Evolutionary conservation across 37 sponge, comb jelly and placozoan species (phyloP), one percentile per base, ranked within the genome.

Genomic region (Cladorhizidae sp.): DNA sequence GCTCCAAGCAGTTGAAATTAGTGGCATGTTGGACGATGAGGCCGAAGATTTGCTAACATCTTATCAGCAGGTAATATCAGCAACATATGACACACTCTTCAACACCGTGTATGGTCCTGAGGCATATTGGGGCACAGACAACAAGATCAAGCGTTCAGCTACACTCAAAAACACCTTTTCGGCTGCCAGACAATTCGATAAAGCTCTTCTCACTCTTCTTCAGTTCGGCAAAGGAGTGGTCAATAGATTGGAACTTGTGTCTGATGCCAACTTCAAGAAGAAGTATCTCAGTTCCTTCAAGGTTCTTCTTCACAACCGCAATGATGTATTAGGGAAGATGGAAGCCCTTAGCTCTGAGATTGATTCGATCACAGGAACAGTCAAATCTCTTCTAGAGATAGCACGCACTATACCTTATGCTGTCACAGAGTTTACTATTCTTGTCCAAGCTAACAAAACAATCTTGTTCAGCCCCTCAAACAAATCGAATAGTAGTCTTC

Each of bases 201-300:
- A 61, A 15, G 80, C 76, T 0, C 50, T 89, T 22, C 25, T 50
- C 25, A 65, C 67, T n/a, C 58, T 89, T 28, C 67, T 89, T 12
- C 80, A 72, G 38, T 89, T 89, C 36, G 89, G 89, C 0, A 89
- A 89, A 67, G 89, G 89, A 2, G 89, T 89, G 49, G 49, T 73
- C 21, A 83, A 68, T 45, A 23, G 68, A 25, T 62, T 89, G 26
- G 89, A 84, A 42, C 52, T 28, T 29, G 68, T 80, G 5, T 76
- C 54, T 36, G 89, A 89, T 56, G 68, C 74, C 17, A 83, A 83
- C 62, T 89, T 89, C 40, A 89, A 75, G 54, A 89, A 75, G 70
- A 83, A 80, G 80, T 89, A 70, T 62, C 61, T 39, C 45, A 82
- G 61, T 18, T 67, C 79, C 33, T 79, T 86, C 61, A 54, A 42